Evolutionary conservation across 1,140 invertebrate species (phyloP).

Genomic region (Agrypnia vestita): DNA sequence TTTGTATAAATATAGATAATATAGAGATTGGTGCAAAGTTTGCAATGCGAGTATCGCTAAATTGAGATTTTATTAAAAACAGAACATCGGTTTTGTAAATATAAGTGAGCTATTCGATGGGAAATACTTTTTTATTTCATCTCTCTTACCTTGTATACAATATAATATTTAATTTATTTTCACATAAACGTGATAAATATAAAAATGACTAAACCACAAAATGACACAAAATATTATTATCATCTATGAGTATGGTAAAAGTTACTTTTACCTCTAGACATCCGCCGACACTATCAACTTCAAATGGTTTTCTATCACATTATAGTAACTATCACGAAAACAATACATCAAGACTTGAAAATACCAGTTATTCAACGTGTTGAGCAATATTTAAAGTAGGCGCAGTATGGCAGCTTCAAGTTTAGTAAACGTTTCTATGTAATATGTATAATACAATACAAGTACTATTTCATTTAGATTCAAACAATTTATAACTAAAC

Average conservation of each 20-base stretch:
- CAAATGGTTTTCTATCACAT: slow-evolving; percentile 17
- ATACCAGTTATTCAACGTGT: slow-evolving; percentile 15
- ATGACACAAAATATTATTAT: background rate
- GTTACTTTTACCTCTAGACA: background rate
- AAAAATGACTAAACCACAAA: slow-evolving; percentile 27
- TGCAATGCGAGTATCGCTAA: no score
- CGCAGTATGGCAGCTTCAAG: background rate
- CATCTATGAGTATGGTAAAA: background rate
- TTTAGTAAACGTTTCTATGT: background rate
- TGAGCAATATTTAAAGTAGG: slow-evolving; percentile 38
- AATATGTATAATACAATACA: slow-evolving; percentile 1
- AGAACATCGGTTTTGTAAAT: no score
- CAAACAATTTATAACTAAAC: no score
- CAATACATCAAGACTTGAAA: background rate
- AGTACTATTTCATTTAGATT: background rate
- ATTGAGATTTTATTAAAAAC: no score
- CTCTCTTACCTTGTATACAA: background rate
- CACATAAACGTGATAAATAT: slow-evolving; percentile 24
- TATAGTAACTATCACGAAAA: slow-evolving; percentile 3
- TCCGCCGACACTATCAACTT: background rate
- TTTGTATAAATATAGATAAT: no score
- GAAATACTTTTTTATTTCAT: no score
- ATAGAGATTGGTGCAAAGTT: no score
- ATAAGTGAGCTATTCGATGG: no score
- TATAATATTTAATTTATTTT: slow-evolving; percentile 10